phyloP scores from a whole-genome alignment of 2,797 vertebrate species.

The Rhodeus uyekii region DNA sequence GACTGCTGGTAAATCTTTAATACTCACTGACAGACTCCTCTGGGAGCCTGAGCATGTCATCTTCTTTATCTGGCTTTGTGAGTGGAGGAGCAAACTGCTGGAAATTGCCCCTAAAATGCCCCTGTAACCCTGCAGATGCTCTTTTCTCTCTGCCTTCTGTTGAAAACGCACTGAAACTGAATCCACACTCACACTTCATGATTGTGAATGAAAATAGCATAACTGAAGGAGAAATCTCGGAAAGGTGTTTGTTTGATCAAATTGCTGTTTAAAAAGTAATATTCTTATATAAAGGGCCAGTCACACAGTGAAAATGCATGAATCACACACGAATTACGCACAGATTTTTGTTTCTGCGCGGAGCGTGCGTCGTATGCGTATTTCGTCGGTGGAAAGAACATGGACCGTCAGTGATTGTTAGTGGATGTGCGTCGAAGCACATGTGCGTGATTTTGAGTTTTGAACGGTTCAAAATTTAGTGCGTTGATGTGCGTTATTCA shows the following conservation, averaged over 20 bases:
- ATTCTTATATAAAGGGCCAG: too few relatives aligned
- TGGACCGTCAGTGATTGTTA: too few relatives aligned
- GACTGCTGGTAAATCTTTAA: conserved; percentile 50
- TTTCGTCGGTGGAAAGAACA: too few relatives aligned
- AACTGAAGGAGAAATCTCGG: neutral
- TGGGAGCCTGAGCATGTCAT: neutral
- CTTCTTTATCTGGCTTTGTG: neutral
- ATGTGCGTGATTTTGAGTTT: too few relatives aligned
- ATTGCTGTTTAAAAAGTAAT: neutral
- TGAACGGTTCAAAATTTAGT: too few relatives aligned
- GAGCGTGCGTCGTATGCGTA: too few relatives aligned
- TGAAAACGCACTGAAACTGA: neutral
- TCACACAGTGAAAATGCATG: too few relatives aligned
- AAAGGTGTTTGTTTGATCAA: too few relatives aligned
- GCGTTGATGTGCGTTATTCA: too few relatives aligned
- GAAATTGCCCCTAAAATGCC: neutral
- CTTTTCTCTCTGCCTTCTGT: neutral
- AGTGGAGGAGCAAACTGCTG: neutral
- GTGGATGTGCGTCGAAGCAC: too few relatives aligned
- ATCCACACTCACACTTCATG: neutral
- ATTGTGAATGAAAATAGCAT: neutral
- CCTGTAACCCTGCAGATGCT: neutral
- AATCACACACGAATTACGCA: too few relatives aligned
- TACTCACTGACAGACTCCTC: neutral
- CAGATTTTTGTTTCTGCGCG: too few relatives aligned